Evolutionary conservation across 2,888 invertebrate species (phyloP).

Genomic region (Apamea epomidion): DNA sequence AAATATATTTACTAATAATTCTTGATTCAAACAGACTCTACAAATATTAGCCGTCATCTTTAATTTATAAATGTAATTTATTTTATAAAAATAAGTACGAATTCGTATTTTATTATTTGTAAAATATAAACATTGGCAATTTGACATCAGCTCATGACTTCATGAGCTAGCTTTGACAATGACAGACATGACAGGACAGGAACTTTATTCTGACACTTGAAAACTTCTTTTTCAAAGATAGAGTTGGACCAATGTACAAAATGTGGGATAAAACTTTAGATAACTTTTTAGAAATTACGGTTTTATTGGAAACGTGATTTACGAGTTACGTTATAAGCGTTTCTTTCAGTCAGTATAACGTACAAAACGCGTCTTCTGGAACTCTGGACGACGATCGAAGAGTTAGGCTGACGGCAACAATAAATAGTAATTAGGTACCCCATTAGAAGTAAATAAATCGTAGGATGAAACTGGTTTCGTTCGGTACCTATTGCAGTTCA

Average conservation of each 20-base stretch:
- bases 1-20: conserved; percentile 75
- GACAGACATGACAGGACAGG: not conserved
- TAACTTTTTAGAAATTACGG: not conserved
- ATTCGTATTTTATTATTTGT: not conserved
- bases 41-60: conserved; percentile 70
- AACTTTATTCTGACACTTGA: not conserved
- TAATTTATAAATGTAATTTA: not conserved
- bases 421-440: not conserved
- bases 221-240: not conserved
- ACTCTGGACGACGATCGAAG: not conserved
- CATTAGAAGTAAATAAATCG: not conserved
- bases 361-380: not conserved
- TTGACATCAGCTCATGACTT: too few relatives aligned
- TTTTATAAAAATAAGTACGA: not conserved
- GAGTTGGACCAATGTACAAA: not conserved
- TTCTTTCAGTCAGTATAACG: not conserved
- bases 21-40: conserved; percentile 78
- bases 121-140: conserved; percentile 26
- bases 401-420: not conserved
- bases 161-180: conserved; percentile 1
- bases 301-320: not conserved
- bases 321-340: not conserved
- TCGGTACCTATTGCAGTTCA: conserved; percentile 1
- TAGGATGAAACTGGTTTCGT: not conserved
- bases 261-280: not conserved